Evolutionary conservation across 35 echinoderm and acorn worm species (phyloP).

Genomic region (Heliocidaris erythrogramma): DNA sequence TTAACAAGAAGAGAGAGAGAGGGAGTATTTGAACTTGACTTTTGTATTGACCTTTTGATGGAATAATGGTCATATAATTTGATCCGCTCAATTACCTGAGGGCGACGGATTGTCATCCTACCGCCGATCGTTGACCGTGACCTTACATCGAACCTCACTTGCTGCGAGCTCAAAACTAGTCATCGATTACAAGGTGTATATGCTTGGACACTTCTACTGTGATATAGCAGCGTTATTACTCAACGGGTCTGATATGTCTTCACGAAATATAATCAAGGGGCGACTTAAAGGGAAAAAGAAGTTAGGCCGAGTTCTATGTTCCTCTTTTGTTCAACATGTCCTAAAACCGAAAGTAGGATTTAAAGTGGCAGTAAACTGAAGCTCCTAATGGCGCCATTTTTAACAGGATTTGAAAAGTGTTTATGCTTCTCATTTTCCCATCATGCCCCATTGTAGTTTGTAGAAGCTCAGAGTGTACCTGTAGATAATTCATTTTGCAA

Average conservation of each 20-base stretch:
- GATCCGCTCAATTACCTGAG: background rate
- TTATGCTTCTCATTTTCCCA: too few species aligned
- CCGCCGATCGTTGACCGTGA: background rate
- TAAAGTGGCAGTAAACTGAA: too few species aligned
- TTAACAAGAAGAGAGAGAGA: background rate
- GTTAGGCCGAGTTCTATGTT: too few species aligned
- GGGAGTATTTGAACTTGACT: conserved; percentile 2
- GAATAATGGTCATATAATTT: conserved; percentile 4
- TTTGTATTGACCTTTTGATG: background rate
- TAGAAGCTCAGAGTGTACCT: too few species aligned
- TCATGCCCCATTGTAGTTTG: too few species aligned
- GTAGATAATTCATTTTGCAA: too few species aligned
- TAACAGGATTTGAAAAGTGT: too few species aligned
- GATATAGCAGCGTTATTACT: background rate
- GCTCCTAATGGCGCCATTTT: too few species aligned
- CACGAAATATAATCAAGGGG: background rate
- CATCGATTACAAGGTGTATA: background rate
- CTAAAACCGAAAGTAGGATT: too few species aligned
- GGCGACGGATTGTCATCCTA: background rate
- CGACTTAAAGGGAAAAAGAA: background rate
- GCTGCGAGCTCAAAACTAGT: background rate
- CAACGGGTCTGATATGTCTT: background rate
- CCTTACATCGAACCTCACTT: background rate
- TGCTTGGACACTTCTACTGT: background rate
- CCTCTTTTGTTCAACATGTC: too few species aligned